Conservation (phyloP, 2,888 invertebrate species). For the Unio pictorum region DNA sequence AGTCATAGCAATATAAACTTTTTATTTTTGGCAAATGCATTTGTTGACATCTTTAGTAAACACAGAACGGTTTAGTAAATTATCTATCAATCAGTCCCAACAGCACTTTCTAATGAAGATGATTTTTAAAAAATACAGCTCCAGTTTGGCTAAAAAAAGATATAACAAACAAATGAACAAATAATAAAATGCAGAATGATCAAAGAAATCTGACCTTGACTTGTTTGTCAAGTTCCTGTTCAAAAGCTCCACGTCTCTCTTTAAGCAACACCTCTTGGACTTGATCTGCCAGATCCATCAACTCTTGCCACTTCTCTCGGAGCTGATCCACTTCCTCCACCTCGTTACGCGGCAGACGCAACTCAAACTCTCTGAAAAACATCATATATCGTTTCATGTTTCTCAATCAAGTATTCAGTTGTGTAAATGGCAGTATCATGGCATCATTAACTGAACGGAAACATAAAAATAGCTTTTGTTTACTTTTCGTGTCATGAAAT, state of each 20-base stretch:
- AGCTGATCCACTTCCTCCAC: slow-evolving; percentile 68
- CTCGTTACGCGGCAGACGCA: slow-evolving; percentile 67
- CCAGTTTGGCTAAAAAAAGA: no score
- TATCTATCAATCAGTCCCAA: no score
- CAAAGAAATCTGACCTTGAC: slow-evolving; percentile 62
- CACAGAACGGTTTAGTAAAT: no score
- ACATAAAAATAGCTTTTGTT: background rate
- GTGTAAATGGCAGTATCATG: background rate
- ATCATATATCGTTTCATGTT: background rate
- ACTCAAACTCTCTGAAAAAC: slow-evolving; percentile 64
- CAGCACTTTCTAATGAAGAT: no score
- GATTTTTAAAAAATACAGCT: no score
- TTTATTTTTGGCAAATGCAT: no score
- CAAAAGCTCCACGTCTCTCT: slow-evolving; percentile 68
- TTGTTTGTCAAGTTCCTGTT: slow-evolving; percentile 72
- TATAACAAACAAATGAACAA: no score
- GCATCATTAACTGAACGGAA: background rate
- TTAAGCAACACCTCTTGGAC: slow-evolving; percentile 67
- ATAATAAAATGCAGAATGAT: background rate
- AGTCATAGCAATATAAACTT: no score
- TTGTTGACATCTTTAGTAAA: no score
- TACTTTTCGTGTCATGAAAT: background rate
- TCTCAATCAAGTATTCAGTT: background rate
- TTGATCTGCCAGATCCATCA: slow-evolving; percentile 67
- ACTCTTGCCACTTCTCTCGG: slow-evolving; percentile 66